A percentile compares a stretch with the other conserved stretches of the same genome.
Evolutionary conservation across 2,113 vertebrate genomes (phyloP).

Genomic region (Microcebus lehilahytsara): DNA sequence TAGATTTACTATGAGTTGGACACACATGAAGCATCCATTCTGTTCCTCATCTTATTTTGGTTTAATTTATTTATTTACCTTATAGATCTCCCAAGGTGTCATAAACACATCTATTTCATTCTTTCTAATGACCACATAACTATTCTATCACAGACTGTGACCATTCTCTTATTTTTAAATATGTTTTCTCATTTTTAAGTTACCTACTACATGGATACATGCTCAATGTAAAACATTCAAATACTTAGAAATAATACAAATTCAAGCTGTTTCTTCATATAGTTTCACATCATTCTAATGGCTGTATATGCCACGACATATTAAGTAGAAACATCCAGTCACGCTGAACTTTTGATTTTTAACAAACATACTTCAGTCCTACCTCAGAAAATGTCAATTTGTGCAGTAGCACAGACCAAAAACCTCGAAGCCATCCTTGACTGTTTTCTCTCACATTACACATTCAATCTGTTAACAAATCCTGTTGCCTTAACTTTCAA

Average conservation of each 20-base stretch:
- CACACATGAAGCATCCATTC: neutral
- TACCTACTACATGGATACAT: neutral
- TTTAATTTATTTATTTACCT: neutral
- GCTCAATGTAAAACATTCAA: neutral
- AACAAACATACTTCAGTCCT: neutral
- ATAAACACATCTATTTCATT: neutral
- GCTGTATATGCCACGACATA: neutral
- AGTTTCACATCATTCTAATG: neutral
- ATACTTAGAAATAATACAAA: neutral
- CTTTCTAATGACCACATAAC: neutral
- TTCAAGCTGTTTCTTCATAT: neutral
- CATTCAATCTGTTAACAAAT: neutral
- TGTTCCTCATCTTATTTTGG: neutral
- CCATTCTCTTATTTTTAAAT: neutral
- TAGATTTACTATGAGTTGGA: constrained; percentile 36
- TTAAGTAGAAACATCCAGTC: neutral
- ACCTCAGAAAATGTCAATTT: constrained; percentile 22
- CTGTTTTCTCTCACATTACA: neutral
- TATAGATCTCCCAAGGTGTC: neutral
- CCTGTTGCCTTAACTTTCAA: neutral
- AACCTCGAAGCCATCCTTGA: neutral
- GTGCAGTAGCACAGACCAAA: neutral
- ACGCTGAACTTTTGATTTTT: constrained; percentile 23
- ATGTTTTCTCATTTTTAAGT: constrained; percentile 17
- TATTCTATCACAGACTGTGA: neutral